phyloP scores from a whole-genome alignment of 1,140 invertebrate species.

The Orchesella cincta region DNA sequence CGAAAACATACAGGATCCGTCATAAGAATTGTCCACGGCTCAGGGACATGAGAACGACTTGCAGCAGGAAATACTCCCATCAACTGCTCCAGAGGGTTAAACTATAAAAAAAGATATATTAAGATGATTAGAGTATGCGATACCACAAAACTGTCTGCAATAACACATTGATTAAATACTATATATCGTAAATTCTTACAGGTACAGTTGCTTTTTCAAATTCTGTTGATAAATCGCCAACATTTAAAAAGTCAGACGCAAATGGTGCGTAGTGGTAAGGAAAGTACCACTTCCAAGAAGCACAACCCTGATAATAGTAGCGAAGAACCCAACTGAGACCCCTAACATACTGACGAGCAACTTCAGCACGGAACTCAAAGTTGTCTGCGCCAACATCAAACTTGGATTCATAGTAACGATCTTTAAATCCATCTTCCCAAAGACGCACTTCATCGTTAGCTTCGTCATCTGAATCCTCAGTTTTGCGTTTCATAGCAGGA shows the following conservation, averaged over 20 bases:
- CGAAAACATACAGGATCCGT: constrained; percentile 72
- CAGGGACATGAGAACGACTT: constrained; percentile 88
- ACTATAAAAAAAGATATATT: constrained; percentile 62
- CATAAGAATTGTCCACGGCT: constrained; percentile 94
- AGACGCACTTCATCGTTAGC: constrained; percentile 90
- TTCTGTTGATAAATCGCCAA: constrained; percentile 77
- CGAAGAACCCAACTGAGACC: constrained; percentile 97
- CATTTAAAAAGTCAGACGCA: constrained; percentile 96
- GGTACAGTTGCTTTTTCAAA: constrained; percentile 88
- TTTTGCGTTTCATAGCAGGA: constrained; percentile 54
- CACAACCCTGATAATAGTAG: constrained; percentile 99
- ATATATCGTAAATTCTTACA: constrained; percentile 65
- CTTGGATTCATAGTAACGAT: constrained; percentile 96
- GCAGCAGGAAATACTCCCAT: constrained; percentile 99
- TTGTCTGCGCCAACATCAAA: constrained; percentile 84
- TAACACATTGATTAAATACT: too few species aligned
- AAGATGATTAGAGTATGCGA: background rate
- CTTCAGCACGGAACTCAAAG: constrained; percentile 81
- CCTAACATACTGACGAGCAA: constrained; percentile 89
- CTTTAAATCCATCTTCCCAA: constrained; percentile 98
- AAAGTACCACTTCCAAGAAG: constrained; percentile 99
- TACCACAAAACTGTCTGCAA: background rate
- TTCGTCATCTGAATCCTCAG: constrained; percentile 65
- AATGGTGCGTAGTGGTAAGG: constrained; percentile 99
- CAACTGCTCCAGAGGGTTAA: constrained; percentile 94